A percentile compares a stretch with the other conserved stretches of the same genome.
Evolutionary conservation across 1,140 invertebrate genomes (phyloP).

Genomic region (Tetranychus cinnabarinus): DNA sequence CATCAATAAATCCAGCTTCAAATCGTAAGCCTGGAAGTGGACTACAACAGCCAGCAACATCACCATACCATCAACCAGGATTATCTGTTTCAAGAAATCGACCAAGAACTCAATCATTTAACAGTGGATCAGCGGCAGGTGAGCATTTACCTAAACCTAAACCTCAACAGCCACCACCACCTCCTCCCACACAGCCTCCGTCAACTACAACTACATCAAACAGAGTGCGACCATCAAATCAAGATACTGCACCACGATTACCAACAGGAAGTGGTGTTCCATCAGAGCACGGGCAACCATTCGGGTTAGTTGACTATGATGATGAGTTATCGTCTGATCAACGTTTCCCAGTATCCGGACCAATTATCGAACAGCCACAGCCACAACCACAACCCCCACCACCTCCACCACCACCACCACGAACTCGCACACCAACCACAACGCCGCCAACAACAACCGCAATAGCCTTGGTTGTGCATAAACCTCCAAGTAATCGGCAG

Average conservation of each 20-base stretch:
- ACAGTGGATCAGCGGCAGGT: neutral
- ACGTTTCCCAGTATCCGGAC: neutral
- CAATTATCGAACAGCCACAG: neutral
- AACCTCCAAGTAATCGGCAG: neutral
- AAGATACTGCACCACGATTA: neutral
- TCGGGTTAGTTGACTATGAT: constrained; percentile 3
- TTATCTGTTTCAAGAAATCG: neutral
- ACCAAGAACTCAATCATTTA: neutral
- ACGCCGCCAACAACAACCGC: neutral
- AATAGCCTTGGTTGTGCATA: neutral
- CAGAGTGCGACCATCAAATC: constrained; percentile 5
- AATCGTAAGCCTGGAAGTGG: neutral
- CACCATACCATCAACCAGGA: neutral
- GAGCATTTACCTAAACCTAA: neutral
- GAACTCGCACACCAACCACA: neutral
- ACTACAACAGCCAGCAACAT: too few relatives aligned
- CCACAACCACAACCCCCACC: neutral
- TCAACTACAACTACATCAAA: neutral
- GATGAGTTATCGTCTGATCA: neutral
- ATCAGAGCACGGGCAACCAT: constrained; percentile 1
- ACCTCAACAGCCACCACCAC: neutral
- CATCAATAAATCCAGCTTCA: neutral
- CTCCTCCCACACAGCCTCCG: neutral
- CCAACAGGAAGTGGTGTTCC: neutral
- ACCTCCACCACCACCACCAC: neutral